phyloP scores from a whole-genome alignment of 2,113 vertebrate species.

The Sceloporus undulatus region DNA sequence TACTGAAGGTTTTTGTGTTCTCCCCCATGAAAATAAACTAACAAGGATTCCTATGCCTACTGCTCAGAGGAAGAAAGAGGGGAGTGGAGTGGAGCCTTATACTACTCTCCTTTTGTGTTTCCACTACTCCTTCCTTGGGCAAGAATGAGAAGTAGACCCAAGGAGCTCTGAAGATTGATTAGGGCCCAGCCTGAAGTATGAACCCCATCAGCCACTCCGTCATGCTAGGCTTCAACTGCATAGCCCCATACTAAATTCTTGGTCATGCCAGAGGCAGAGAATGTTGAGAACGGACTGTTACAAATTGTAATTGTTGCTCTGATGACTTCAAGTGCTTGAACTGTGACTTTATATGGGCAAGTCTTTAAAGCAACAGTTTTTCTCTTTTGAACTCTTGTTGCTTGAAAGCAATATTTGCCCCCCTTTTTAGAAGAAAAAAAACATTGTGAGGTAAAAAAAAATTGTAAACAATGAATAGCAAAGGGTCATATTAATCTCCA shows the following conservation, averaged over 20 bases:
- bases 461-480: conserved; percentile 43
- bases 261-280: conserved; percentile 1
- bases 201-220: background rate
- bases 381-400: conserved; percentile 50
- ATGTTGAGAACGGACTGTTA: background rate
- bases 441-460: background rate
- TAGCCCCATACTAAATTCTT: background rate
- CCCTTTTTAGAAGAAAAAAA: background rate
- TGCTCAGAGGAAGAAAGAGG: too few relatives aligned
- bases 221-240: too few relatives aligned
- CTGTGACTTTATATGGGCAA: conserved; percentile 40
- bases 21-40: too few relatives aligned
- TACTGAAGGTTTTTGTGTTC: too few relatives aligned
- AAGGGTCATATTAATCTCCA: background rate
- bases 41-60: too few relatives aligned
- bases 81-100: too few relatives aligned
- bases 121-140: too few relatives aligned
- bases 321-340: conserved; percentile 58
- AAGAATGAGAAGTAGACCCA: background rate
- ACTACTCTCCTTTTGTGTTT: too few relatives aligned
- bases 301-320: conserved; percentile 45
- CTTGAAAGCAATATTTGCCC: conserved; percentile 49
- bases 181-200: background rate
- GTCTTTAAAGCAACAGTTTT: conserved; percentile 61
- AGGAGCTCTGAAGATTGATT: background rate